Evolutionary conservation across 2,888 invertebrate genomes (phyloP).

Genomic region (Apamea monoglypha): DNA sequence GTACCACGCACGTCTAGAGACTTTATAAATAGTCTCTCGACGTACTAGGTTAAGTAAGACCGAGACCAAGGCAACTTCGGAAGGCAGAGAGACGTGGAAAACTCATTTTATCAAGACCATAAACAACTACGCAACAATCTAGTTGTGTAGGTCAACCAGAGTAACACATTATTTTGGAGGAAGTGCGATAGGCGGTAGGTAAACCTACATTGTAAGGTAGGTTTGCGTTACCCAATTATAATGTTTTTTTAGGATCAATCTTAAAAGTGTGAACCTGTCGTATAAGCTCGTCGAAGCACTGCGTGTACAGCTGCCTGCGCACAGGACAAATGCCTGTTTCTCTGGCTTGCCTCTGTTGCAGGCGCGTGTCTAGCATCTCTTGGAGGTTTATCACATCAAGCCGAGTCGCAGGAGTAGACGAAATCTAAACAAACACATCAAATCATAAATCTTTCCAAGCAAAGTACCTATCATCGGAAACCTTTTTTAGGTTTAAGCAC

Average conservation of each 20-base stretch:
- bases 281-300: slow-evolving; percentile 95
- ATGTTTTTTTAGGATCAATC: not conserved
- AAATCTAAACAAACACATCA: slow-evolving; percentile 91
- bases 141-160: not conserved
- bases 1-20: not conserved
- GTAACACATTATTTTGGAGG: not conserved
- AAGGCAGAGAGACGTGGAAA: not conserved
- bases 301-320: slow-evolving; percentile 97
- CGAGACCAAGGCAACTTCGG: not conserved
- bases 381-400: slow-evolving; percentile 98
- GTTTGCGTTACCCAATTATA: not conserved
- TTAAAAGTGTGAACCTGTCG: slow-evolving; percentile 78
- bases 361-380: slow-evolving; percentile 97
- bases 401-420: slow-evolving; percentile 98
- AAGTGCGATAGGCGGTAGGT: not conserved
- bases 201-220: too few species aligned
- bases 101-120: not conserved
- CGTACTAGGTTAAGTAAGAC: not conserved
- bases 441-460: slow-evolving; percentile 3
- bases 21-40: not conserved
- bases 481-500: not conserved
- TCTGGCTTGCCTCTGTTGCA: slow-evolving; percentile 97
- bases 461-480: not conserved
- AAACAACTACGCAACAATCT: not conserved
- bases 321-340: slow-evolving; percentile 99